A percentile compares a stretch with the other conserved stretches of the same genome.
phyloP scores from a whole-genome alignment of 2,113 vertebrate genomes.

The Lycaon pictus region DNA sequence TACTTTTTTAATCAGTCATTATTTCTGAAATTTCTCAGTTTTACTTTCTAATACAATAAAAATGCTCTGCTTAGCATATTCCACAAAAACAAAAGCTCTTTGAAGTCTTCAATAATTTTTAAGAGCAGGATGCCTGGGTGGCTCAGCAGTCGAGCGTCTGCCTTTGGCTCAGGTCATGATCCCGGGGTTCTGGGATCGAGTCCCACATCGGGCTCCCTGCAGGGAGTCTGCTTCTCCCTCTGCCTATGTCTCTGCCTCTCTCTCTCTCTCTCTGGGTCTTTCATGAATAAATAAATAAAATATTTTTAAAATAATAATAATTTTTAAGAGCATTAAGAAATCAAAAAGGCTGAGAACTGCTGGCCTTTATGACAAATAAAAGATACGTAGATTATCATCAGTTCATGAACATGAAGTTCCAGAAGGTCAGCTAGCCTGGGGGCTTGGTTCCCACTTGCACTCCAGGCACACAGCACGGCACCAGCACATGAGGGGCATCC shows the following conservation, averaged over 20 bases:
- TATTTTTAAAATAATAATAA: not conserved
- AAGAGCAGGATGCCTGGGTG: too few relatives aligned
- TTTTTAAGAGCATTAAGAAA: not conserved
- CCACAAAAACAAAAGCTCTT: not conserved
- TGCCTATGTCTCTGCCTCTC: too few relatives aligned
- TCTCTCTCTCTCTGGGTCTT: too few relatives aligned
- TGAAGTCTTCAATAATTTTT: not conserved
- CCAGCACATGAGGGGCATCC: accelerated
- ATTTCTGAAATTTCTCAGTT: not conserved
- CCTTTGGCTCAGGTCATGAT: too few relatives aligned
- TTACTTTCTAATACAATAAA: not conserved
- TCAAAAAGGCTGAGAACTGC: not conserved
- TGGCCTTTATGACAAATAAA: not conserved
- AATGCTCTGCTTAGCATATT: not conserved
- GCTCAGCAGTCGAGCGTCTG: too few relatives aligned
- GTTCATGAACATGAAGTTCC: not conserved
- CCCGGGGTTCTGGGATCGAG: too few relatives aligned
- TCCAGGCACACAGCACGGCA: accelerated
- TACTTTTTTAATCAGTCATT: not conserved
- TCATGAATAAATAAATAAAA: too few relatives aligned
- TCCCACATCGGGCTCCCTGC: too few relatives aligned
- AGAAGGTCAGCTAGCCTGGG: not conserved
- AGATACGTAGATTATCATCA: not conserved
- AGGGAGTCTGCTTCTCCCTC: too few relatives aligned
- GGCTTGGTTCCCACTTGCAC: too few relatives aligned